A percentile compares a stretch with the other conserved stretches of the same genome.
Evolutionary conservation across 1,140 invertebrate genomes (phyloP).

Genomic region (Arctopsyche grandis): DNA sequence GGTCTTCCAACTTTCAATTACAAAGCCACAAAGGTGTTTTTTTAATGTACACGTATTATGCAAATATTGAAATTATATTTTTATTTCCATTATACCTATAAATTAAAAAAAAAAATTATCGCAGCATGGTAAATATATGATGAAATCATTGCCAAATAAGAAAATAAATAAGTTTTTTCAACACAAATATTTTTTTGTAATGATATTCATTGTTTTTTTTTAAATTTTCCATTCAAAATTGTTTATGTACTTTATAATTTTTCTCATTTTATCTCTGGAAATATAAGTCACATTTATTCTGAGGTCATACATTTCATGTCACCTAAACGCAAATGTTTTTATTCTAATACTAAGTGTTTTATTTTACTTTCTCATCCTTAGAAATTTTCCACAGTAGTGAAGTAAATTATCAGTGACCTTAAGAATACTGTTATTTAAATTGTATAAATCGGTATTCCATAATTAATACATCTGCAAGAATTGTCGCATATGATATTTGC

Average conservation of each 20-base stretch:
- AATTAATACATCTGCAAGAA: too few relatives aligned
- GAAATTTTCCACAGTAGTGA: too few relatives aligned
- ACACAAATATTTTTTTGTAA: constrained; percentile 24
- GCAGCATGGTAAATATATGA: constrained; percentile 43
- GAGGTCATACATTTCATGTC: too few relatives aligned
- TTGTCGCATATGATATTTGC: too few relatives aligned
- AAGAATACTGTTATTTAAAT: too few relatives aligned
- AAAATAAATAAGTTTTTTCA: constrained; percentile 45
- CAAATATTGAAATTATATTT: constrained; percentile 28
- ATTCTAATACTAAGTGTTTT: too few relatives aligned
- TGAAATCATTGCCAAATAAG: constrained; percentile 46
- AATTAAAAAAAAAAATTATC: constrained; percentile 33
- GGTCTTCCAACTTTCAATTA: constrained; percentile 34
- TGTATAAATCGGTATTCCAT: too few relatives aligned
- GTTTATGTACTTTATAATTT: neutral
- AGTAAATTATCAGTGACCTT: too few relatives aligned
- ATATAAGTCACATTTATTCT: too few relatives aligned
- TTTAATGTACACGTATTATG: constrained; percentile 27
- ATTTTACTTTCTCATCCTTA: too few relatives aligned
- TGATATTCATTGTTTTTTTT: neutral
- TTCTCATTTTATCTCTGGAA: neutral
- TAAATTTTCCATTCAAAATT: neutral
- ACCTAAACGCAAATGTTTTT: too few relatives aligned
- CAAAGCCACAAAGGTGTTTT: constrained; percentile 18
- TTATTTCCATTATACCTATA: constrained; percentile 33